Evolutionary conservation across 2,113 vertebrate species (phyloP), one percentile per base, ranked within the genome.

Genomic region (Bothrops jararaca): DNA sequence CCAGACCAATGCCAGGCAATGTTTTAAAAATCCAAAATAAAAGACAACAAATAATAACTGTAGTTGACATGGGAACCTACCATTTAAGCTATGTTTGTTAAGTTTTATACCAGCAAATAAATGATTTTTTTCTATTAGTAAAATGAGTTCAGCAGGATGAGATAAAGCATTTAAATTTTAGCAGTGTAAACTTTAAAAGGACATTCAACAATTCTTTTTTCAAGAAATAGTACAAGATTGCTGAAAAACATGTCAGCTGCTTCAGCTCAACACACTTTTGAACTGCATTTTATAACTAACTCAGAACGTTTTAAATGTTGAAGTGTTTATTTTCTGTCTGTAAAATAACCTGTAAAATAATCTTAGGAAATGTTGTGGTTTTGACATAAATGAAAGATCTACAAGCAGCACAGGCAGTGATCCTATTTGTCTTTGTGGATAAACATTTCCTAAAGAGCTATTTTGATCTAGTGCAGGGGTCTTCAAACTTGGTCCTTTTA

Each of bases 21-120:
- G 56, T 13, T 20, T 48, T 10, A 24, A 56, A 13, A 86, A 92
- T 8, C 69, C 54, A 52, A 52, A 48, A 48, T 86, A 15, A 86
- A 86, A 89, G 53, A 45, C 52, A 58, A 52, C 88, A 92, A 90
- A 92, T 90, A 74, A 89, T 42, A 85, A 22, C 86, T 86, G 52
- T 90, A 86, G 23, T 92, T 92, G 88, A 80, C 88, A 90, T 12
- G 58, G 45, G 22, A 86, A 86, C 48, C 88, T 90, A 91, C 0
- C 15, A 64, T 58, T 9, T 39, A n/a, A 5, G 1, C 57, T 92
- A 42, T 80, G 2, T 80, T 42, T 42, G 74, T 42, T 54, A 86
- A 64, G 85, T 39, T 23, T 86, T 86, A 86, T 42, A 86, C 74
- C 3, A 86, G n/a, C 48, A 92, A 86, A 26, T 26, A 91, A 0